Evolutionary conservation across 2,797 vertebrate species (phyloP).

Genomic region (Myiotriccus ornatus): DNA sequence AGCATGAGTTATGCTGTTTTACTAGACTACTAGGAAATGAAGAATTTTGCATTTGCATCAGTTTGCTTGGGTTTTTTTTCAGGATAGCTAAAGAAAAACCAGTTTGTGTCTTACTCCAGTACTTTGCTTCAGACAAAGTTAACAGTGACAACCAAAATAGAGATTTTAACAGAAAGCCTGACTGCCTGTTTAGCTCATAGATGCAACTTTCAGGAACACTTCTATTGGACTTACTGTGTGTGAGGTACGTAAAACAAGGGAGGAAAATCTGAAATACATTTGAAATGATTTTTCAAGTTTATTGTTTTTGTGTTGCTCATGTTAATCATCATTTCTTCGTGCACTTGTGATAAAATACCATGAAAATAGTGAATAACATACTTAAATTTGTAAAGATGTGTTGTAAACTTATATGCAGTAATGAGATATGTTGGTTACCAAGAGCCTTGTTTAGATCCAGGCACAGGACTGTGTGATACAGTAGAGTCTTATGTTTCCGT

Average conservation of each 20-base stretch:
- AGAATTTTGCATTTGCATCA: not conserved
- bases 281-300: not conserved
- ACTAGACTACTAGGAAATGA: not conserved
- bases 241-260: not conserved
- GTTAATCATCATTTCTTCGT: not conserved
- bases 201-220: not conserved
- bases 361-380: not conserved
- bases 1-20: not conserved
- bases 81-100: not conserved
- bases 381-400: not conserved
- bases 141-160: not conserved
- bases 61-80: not conserved
- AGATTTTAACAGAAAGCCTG: not conserved
- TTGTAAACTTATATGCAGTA: not conserved
- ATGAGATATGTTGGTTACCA: not conserved
- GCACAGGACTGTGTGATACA: not conserved
- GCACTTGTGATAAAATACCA: not conserved
- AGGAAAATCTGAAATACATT: not conserved
- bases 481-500: not conserved
- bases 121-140: not conserved
- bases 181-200: not conserved
- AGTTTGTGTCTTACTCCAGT: not conserved
- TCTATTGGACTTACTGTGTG: not conserved
- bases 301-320: not conserved
- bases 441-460: not conserved